Conservation (phyloP, 2,888 invertebrate species). For the Leptinotarsa tumamoca region DNA sequence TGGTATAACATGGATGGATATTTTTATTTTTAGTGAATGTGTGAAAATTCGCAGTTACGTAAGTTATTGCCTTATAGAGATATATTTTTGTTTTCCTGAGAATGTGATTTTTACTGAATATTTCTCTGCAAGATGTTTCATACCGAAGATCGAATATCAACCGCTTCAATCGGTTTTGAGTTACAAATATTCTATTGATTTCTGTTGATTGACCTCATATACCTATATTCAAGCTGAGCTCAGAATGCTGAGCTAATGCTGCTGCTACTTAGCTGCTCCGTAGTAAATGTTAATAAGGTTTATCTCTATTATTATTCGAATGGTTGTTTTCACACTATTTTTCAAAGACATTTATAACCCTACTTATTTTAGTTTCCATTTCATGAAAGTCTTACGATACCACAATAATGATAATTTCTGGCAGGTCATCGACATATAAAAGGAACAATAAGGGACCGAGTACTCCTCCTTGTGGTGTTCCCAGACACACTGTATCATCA, state of each 20-base stretch:
- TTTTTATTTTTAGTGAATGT: neutral
- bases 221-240: neutral
- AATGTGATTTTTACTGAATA: neutral
- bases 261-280: too few species aligned
- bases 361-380: neutral
- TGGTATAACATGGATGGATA: neutral
- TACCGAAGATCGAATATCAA: neutral
- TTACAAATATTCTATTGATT: neutral
- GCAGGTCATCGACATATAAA: too few species aligned
- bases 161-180: neutral
- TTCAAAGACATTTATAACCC: neutral
- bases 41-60: neutral
- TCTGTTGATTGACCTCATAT: neutral
- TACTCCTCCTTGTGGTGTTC: too few species aligned
- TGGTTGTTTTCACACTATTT: neutral
- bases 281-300: too few species aligned
- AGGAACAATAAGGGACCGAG: too few species aligned
- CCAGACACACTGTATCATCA: too few species aligned
- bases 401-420: neutral
- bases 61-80: neutral
- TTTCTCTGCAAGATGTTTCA: neutral
- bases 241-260: neutral
- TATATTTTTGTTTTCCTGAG: neutral
- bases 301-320: neutral
- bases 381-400: neutral